Percentiles rank a stretch among this genome's conserved stretches.
Conservation (phyloP, 2,113 vertebrate genomes). For the Lamprotornis superbus region DNA sequence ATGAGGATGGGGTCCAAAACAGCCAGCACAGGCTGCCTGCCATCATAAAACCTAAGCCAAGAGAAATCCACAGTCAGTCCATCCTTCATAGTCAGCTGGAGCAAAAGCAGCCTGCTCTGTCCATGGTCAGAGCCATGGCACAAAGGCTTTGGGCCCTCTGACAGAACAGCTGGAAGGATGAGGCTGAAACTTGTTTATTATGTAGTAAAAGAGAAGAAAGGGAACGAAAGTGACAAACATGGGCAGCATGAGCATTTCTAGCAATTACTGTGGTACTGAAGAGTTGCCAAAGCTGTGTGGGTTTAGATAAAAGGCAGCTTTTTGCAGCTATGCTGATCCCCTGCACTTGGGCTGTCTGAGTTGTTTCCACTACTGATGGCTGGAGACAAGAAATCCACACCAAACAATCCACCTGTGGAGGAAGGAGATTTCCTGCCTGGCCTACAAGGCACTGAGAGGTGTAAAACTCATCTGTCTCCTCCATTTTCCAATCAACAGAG, state of each 20-base stretch:
- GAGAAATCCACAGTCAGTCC: background rate
- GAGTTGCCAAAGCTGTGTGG: background rate
- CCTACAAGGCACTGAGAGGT: background rate
- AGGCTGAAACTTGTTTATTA: background rate
- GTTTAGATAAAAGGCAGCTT: background rate
- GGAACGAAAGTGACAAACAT: background rate
- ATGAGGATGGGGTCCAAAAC: slow-evolving; percentile 73
- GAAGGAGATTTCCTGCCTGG: background rate
- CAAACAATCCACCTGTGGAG: background rate
- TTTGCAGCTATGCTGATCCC: background rate
- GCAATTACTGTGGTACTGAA: background rate
- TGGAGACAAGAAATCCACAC: background rate
- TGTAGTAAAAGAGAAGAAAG: background rate
- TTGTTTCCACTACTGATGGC: background rate
- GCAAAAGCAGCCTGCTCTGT: background rate
- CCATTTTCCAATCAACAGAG: background rate
- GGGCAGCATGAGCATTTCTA: background rate
- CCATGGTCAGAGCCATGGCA: background rate
- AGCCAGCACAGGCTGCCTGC: slow-evolving; percentile 67
- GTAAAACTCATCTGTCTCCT: background rate
- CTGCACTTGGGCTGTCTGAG: background rate
- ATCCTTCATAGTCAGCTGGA: accelerated
- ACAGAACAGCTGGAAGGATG: background rate
- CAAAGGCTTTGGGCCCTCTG: background rate
- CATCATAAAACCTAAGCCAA: slow-evolving; percentile 75